Conservation (phyloP, 2,797 vertebrate species). For the Coregonus sp. region DNA sequence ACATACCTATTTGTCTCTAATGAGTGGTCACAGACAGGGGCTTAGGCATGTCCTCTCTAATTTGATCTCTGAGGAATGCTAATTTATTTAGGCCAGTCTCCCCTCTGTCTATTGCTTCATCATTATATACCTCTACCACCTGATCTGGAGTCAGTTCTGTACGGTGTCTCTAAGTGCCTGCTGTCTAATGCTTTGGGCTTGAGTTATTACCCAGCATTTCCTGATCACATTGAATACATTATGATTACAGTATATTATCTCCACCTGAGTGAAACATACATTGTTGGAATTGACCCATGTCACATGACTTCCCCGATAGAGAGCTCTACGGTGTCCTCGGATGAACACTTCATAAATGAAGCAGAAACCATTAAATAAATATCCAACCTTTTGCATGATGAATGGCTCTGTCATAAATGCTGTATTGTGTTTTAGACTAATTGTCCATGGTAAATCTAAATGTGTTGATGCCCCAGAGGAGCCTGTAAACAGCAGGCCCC, state of each 20-base stretch:
- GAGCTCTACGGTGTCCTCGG: not conserved
- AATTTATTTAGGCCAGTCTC: conserved; percentile 15
- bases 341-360: not conserved
- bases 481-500: too few species aligned
- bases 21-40: conserved; percentile 9
- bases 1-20: conserved; percentile 3
- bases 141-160: not conserved
- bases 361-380: conserved; percentile 17
- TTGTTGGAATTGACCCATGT: conserved; percentile 20
- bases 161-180: not conserved
- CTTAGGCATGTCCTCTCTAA: not conserved
- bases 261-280: conserved; percentile 31
- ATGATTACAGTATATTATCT: conserved; percentile 26
- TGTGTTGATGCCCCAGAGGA: not conserved
- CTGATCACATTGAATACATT: conserved; percentile 20
- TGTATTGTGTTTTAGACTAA: not conserved
- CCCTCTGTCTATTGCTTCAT: conserved; percentile 2
- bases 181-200: conserved; percentile 10
- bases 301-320: conserved; percentile 23
- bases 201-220: conserved; percentile 22
- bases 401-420: not conserved
- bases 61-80: conserved; percentile 25
- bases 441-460: not conserved
- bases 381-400: conserved; percentile 15
- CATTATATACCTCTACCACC: not conserved